Base-by-base conservation (phyloP, 2,888 invertebrate genomes). In the Pterostichus madidus region DNA sequence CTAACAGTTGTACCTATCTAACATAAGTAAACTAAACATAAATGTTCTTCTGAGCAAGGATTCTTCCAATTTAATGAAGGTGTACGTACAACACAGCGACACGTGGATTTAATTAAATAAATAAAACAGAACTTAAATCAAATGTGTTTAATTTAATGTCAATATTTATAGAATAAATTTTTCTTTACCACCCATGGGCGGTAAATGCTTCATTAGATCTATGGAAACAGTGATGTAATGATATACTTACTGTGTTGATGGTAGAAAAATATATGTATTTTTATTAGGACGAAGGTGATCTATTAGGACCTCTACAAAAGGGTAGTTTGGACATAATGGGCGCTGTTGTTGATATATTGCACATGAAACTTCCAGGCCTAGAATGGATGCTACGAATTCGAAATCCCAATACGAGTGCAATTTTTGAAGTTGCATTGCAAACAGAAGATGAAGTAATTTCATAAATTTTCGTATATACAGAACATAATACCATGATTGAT, bases 311-410 rank as follows among this genome's bases (percentile, higher is more conserved):
- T 83, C 90, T 96, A 86, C 95, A 94, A 90, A 96, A 98, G 88
- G 98, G 98, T 71, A 95, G 95, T 59, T 92, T 98, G 73, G 98
- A 98, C 88, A 95, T 98, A 84, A 93, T 95, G 86, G 97, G 97
- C 0, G 96, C 96, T 0, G 93, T 96, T 0, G 96, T 95, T 0
- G 95, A 95, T 80, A 88, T 96, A 24, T 87, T 88, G 71, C 87
- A 86, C 84, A 85, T 87, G 0, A 87, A 88, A 31, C 93, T 94
- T 84, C 91, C 93, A 5, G 94, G 94, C 4, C 90, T 94, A 3
- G 92, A 95, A 61, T 95, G 95, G 93, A 92, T 95, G 80, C 92
- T 97, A 31, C 93, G 95, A 84, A 94, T 97, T 83, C 95, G 95
- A 88, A 95, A 94, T 85, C 94, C 96, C 0, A 93, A 93, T 46